phyloP scores from a whole-genome alignment of 2,797 vertebrate genomes.

The Notoglanidium macrostoma region DNA sequence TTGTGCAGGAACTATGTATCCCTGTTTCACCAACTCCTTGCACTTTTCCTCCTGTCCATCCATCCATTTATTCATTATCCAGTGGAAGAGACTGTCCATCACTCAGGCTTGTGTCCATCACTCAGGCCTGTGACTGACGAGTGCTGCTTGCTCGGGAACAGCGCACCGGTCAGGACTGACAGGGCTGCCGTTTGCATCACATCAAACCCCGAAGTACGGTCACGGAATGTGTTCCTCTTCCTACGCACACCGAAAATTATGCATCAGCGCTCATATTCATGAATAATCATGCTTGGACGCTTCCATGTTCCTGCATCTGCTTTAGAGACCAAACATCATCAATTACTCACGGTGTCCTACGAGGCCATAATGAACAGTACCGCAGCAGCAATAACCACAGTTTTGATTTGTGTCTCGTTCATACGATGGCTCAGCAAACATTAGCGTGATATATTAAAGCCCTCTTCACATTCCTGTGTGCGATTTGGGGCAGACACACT shows the following conservation, averaged over 20 bases:
- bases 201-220: conserved; percentile 12
- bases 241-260: conserved; percentile 12
- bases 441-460: conserved; percentile 50
- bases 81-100: conserved; percentile 21
- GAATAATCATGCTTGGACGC: conserved; percentile 29
- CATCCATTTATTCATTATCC: conserved; percentile 36
- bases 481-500: background rate
- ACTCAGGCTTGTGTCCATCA: conserved; percentile 17
- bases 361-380: conserved; percentile 30
- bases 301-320: conserved; percentile 23
- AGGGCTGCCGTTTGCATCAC: background rate
- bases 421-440: conserved; percentile 34
- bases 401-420: conserved; percentile 47
- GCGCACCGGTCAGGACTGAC: conserved; percentile 23
- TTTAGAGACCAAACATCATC: conserved; percentile 19
- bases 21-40: conserved; percentile 21
- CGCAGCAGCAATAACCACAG: conserved; percentile 37
- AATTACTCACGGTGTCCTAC: conserved; percentile 30
- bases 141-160: conserved; percentile 13
- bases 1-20: background rate
- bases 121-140: conserved; percentile 29
- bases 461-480: conserved; percentile 6
- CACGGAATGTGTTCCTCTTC: background rate
- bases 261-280: conserved; percentile 21
- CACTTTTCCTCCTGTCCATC: conserved; percentile 30